phyloP scores from a whole-genome alignment of 2,888 invertebrate genomes.

The Drosophila demipolita region DNA sequence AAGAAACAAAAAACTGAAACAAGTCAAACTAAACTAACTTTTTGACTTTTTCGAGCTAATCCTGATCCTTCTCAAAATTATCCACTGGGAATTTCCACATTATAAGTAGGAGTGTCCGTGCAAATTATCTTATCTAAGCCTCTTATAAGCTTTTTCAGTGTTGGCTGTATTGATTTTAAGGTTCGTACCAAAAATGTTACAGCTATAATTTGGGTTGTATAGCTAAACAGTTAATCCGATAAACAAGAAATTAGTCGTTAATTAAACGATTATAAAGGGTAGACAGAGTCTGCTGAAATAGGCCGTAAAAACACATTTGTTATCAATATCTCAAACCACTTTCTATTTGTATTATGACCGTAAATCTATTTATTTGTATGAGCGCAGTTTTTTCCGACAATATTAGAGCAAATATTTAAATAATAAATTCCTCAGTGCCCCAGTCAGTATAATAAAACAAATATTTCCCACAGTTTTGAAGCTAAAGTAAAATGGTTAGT shows the following conservation, averaged over 20 bases:
- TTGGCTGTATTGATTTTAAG: constrained; percentile 10
- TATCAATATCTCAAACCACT: neutral
- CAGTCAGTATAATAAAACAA: neutral
- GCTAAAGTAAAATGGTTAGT: neutral
- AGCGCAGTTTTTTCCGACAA: neutral
- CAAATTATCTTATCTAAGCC: neutral
- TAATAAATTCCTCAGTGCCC: neutral
- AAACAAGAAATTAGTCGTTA: neutral
- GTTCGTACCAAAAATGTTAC: neutral
- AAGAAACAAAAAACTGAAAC: neutral
- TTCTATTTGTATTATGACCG: neutral
- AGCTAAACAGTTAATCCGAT: neutral
- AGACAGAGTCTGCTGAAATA: neutral
- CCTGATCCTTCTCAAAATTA: constrained; percentile 5
- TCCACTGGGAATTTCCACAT: constrained; percentile 1
- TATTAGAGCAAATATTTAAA: neutral
- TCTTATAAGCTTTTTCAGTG: neutral
- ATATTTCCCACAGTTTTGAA: neutral
- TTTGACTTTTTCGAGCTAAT: neutral
- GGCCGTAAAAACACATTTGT: neutral
- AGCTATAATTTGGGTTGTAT: neutral
- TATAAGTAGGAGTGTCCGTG: neutral
- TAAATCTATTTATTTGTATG: neutral
- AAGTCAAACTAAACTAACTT: neutral
- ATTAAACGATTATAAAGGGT: neutral